phyloP scores from a whole-genome alignment of 2,113 vertebrate species.

The Colaptes auratus region DNA sequence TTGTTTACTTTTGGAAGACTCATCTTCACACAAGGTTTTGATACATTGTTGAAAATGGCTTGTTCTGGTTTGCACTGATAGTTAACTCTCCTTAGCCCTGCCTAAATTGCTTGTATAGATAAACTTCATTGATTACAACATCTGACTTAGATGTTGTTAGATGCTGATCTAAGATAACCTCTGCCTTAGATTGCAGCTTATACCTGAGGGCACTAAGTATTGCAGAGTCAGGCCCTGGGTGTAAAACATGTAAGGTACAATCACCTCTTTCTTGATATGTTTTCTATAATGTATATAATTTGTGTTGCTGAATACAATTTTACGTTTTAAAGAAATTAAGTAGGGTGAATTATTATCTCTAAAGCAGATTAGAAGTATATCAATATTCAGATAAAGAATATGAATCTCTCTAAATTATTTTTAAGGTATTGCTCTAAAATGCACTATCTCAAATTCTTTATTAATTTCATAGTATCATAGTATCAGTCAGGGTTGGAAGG shows the following conservation, averaged over 20 bases:
- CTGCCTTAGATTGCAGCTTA: background rate
- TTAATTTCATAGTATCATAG: too few species aligned
- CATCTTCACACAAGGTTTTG: background rate
- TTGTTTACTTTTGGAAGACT: background rate
- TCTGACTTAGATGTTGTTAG: too few species aligned
- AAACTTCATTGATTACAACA: background rate
- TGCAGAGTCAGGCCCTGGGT: background rate
- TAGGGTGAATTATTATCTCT: background rate
- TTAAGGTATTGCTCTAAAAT: background rate
- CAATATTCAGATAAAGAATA: background rate
- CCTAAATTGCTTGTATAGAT: background rate
- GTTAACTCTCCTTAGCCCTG: background rate
- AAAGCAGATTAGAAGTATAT: background rate
- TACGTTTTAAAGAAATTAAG: background rate
- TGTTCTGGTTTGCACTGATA: background rate
- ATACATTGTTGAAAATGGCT: background rate
- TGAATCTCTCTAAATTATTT: background rate
- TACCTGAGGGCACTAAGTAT: background rate
- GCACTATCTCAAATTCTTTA: background rate
- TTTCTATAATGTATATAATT: background rate
- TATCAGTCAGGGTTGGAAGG: too few species aligned
- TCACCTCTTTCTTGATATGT: background rate
- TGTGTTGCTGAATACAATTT: background rate
- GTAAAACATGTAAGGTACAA: background rate
- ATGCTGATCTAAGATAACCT: too few species aligned